A percentile compares a stretch with the other conserved stretches of the same genome.
Conservation (phyloP, 2,888 invertebrate genomes). For the Cephus runcator region DNA sequence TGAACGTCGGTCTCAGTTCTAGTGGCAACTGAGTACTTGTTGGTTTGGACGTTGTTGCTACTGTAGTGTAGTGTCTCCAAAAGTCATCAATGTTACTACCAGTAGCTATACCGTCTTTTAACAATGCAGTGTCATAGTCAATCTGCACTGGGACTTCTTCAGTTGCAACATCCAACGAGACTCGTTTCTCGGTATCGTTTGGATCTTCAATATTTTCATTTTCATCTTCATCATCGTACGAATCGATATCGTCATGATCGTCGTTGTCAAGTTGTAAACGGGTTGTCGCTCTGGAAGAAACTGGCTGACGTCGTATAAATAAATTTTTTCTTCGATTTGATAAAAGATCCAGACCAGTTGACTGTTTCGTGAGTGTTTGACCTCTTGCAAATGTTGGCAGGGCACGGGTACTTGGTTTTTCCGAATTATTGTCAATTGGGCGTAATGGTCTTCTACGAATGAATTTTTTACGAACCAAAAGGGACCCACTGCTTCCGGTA, state of each 20-base stretch:
- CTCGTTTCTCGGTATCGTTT: slow-evolving; percentile 3
- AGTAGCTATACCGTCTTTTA: neutral
- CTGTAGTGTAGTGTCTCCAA: slow-evolving; percentile 42
- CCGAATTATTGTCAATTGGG: neutral
- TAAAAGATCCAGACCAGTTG: slow-evolving; percentile 14
- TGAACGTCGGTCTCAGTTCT: slow-evolving; percentile 8
- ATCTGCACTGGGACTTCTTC: neutral
- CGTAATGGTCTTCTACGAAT: slow-evolving; percentile 40
- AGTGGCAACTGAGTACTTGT: slow-evolving; percentile 9
- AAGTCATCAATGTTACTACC: slow-evolving; percentile 28
- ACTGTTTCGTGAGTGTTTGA: slow-evolving; percentile 21
- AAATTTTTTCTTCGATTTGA: slow-evolving; percentile 47
- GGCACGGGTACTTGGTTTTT: slow-evolving; percentile 16
- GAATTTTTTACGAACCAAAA: slow-evolving; percentile 45
- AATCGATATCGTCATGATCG: neutral
- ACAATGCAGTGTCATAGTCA: neutral
- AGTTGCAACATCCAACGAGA: neutral
- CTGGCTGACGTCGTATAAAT: slow-evolving; percentile 45
- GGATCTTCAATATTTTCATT: neutral
- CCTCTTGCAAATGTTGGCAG: slow-evolving; percentile 18
- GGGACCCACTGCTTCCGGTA: slow-evolving; percentile 10
- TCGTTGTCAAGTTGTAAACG: slow-evolving; percentile 1
- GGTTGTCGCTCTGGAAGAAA: slow-evolving; percentile 33
- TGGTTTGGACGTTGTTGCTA: slow-evolving; percentile 13
- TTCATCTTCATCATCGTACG: slow-evolving; percentile 6